These are phyloP conservation scores for Porites lutea DNA, from an alignment of 64 coral and sea anemone genomes.

Conservation along the genomic window DNA sequence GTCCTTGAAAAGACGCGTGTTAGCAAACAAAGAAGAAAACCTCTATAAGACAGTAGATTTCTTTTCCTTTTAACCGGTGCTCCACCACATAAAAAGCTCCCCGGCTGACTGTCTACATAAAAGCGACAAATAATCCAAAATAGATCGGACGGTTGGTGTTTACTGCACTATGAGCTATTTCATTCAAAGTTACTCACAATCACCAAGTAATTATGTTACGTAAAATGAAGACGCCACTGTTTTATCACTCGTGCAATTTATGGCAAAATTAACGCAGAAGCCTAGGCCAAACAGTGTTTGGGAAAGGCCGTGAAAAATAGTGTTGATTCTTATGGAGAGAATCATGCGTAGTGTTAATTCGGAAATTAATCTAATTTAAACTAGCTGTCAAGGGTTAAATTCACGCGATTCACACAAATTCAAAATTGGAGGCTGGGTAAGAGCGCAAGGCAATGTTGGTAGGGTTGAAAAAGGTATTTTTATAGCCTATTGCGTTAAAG, in stretches of 20 bases:
- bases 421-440: background rate
- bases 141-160: background rate
- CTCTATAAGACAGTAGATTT: conserved; percentile 2
- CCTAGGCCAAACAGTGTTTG: background rate
- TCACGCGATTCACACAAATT: background rate
- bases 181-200: background rate
- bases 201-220: background rate
- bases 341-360: background rate
- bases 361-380: conserved; percentile 3
- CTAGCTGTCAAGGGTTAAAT: conserved; percentile 1
- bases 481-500: background rate
- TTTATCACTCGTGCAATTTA: background rate
- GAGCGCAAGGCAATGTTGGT: background rate
- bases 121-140: conserved; percentile 1
- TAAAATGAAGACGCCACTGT: background rate
- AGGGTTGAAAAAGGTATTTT: background rate
- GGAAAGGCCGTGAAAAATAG: conserved; percentile 3
- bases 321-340: background rate
- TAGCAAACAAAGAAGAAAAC: too few species aligned
- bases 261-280: too few species aligned
- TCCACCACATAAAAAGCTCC: background rate
- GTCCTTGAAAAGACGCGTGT: too few species aligned
- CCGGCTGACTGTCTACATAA: conserved; percentile 5
- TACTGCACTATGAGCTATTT: too few species aligned
- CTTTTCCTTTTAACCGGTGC: background rate